Base-by-base conservation (phyloP, 2,797 vertebrate species). In the Lepilemur septentrionalis region DNA sequence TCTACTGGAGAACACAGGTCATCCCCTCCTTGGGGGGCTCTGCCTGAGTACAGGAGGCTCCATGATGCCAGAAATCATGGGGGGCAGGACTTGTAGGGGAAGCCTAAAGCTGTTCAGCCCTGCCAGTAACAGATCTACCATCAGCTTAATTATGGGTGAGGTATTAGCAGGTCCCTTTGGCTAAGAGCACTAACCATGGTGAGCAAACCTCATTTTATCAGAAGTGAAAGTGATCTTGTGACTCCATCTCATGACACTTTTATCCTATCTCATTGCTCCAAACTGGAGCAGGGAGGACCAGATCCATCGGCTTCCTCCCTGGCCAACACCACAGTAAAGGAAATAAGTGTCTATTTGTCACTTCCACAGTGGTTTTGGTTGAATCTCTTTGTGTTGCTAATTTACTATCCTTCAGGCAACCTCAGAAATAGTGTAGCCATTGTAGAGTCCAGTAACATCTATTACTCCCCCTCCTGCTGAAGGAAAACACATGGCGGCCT, bases 61-160 rank as follows among this genome's bases (percentile, higher is more conserved):
- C 7, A 0, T 0, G 22, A 46, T 1, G 13, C 85, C 57, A 8
- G 38, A 88, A 84, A 32, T 84, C 41, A 1, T 0, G 5, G 4
- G 1, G 30, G 8, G 7, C 20, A 38, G 32, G 48, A 23, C 80
- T 48, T 67, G 22, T 4, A 4, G 17, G 13, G 8, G 57, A 57
- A 4, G 14, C 67, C 38, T 2, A 32, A 13, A 48, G 63, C n/a
- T 52, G 14, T 32, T 61, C 30, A 0, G 0, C 14, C 28, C 20
- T 28, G 28, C 43, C 41, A 59, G 32, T 25, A 18, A 52, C 6
- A 38, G 50, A 43, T 22, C 91, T 18, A 28, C 1, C 7, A 17
- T 43, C 20, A 48, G n/a, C 52, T 32, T 14, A 15, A 35, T 70
- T 41, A 23, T 11, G n/a, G 63, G 1, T 3, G 25, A 72, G 11